Conservation (phyloP, 2,113 vertebrate species). For the Cacatua alba region DNA sequence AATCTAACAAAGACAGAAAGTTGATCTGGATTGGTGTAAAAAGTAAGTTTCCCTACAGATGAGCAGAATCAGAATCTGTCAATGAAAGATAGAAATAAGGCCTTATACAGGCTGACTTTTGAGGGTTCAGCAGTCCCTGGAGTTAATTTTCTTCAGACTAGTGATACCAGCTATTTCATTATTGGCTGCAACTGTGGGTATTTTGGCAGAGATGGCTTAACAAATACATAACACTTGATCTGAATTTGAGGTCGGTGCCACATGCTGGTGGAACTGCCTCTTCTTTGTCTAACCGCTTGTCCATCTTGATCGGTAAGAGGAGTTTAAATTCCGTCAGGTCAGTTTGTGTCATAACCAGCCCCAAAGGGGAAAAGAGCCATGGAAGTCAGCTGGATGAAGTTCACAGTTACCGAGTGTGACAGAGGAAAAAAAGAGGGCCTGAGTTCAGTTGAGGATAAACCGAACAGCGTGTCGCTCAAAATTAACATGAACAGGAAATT, state of each 20-base stretch:
- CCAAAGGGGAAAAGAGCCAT: background rate
- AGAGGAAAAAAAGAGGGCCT: background rate
- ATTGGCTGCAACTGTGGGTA: background rate
- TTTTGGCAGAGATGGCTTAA: background rate
- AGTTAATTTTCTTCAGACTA: background rate
- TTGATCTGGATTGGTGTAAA: background rate
- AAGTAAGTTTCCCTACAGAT: background rate
- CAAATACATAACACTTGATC: background rate
- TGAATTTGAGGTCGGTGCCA: background rate
- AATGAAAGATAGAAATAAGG: background rate
- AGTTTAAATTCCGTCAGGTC: conserved; percentile 28
- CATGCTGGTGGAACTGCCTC: background rate
- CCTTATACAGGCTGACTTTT: background rate
- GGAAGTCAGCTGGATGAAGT: background rate
- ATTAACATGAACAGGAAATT: background rate
- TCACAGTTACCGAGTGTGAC: conserved; percentile 32
- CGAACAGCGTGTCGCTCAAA: background rate
- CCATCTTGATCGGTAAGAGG: background rate
- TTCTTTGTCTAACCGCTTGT: background rate
- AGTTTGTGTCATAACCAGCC: conserved; percentile 16
- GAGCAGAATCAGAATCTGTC: background rate
- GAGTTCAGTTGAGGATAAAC: conserved; percentile 42
- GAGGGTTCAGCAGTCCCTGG: background rate
- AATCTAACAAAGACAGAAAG: background rate
- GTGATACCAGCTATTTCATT: background rate